Conservation (phyloP, 2,797 vertebrate genomes). For the Sebastes variabilis region DNA sequence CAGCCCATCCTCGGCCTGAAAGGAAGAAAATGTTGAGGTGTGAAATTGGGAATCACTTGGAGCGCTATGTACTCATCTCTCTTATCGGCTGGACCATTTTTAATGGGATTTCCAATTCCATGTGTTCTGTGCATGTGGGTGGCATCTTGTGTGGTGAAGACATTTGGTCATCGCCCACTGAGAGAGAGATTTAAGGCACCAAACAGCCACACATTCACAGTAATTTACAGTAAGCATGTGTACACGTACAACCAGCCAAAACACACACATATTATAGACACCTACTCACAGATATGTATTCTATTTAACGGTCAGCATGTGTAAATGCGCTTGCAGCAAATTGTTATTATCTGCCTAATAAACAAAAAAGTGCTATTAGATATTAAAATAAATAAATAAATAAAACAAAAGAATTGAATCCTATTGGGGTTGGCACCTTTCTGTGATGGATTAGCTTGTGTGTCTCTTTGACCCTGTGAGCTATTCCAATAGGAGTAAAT, state of each 20-base stretch:
- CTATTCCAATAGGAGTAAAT: too few relatives aligned
- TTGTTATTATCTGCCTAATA: too few relatives aligned
- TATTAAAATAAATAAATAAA: too few relatives aligned
- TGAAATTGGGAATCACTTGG: conserved; percentile 74
- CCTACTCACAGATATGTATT: neutral
- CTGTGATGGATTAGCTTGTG: too few relatives aligned
- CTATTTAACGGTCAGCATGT: neutral
- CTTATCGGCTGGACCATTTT: conserved; percentile 69
- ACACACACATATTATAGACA: neutral
- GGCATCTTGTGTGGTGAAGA: conserved; percentile 52
- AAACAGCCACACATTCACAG: neutral
- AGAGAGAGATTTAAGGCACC: conserved; percentile 30
- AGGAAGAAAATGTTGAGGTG: conserved; percentile 57
- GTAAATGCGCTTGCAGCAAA: neutral
- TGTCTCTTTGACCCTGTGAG: too few relatives aligned
- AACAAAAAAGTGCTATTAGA: too few relatives aligned
- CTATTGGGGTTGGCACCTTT: too few relatives aligned
- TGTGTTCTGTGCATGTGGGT: conserved; percentile 38
- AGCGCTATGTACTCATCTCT: conserved; percentile 54
- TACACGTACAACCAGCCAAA: neutral
- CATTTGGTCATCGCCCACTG: conserved; percentile 38
- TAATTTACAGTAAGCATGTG: neutral
- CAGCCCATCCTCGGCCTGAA: neutral
- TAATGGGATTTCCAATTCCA: conserved; percentile 72
- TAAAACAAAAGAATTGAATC: too few relatives aligned